A percentile compares a stretch with the other conserved stretches of the same genome.
Conservation (phyloP, 2,888 invertebrate species). For the Ferdinandea cuprea region DNA sequence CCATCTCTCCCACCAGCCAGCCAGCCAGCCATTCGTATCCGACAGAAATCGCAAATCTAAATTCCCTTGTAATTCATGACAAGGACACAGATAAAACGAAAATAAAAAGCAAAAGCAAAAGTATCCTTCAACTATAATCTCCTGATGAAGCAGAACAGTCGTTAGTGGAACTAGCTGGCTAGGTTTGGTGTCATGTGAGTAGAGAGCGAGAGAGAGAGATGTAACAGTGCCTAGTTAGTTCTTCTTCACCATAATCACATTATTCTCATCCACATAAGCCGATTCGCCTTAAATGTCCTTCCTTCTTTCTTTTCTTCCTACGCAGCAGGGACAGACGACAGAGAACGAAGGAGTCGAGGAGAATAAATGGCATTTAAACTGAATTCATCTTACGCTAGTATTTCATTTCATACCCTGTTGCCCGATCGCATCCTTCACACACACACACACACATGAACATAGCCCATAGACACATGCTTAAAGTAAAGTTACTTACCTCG, state of each 20-base stretch:
- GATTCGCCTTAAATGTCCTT: slow-evolving; percentile 60
- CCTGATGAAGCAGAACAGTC: slow-evolving; percentile 71
- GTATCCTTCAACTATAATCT: slow-evolving; percentile 65
- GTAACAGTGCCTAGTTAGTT: not conserved
- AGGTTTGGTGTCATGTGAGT: slow-evolving; percentile 10
- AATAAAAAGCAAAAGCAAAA: slow-evolving; percentile 28
- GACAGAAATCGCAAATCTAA: slow-evolving; percentile 65
- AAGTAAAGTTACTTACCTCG: slow-evolving; percentile 84
- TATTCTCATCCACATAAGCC: slow-evolving; percentile 64
- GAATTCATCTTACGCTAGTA: slow-evolving; percentile 56
- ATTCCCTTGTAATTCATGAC: slow-evolving; percentile 70
- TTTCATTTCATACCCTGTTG: slow-evolving; percentile 34
- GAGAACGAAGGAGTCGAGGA: too few relatives aligned
- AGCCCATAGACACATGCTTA: not conserved
- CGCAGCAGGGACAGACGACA: not conserved
- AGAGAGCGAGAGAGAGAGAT: too few relatives aligned
- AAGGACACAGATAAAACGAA: slow-evolving; percentile 58
- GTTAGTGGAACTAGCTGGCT: slow-evolving; percentile 30
- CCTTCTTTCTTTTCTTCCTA: slow-evolving; percentile 14
- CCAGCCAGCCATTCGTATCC: not conserved
- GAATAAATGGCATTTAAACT: slow-evolving; percentile 70
- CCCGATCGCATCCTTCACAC: slow-evolving; percentile 13
- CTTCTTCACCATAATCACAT: slow-evolving; percentile 63
- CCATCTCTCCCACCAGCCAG: not conserved
- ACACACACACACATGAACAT: slow-evolving; percentile 8